These are phyloP conservation scores for Eudyptes chrysolophus DNA, from an alignment of 2,113 vertebrate genomes.

Conservation along the genomic window DNA sequence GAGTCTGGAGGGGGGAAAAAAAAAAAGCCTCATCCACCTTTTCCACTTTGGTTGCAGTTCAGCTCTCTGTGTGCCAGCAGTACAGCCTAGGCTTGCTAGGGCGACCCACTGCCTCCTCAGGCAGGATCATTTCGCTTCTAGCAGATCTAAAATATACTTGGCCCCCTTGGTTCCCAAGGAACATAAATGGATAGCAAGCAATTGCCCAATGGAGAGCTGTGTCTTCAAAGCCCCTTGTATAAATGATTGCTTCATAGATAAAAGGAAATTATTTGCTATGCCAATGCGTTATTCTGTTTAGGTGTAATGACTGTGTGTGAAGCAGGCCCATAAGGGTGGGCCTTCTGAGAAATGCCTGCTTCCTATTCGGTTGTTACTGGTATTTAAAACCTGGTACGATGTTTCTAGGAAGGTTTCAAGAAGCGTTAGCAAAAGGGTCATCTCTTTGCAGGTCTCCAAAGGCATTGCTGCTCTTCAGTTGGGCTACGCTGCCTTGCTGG, in stretches of 20 bases:
- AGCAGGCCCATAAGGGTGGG: background rate
- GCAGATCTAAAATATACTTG: background rate
- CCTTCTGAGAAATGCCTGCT: background rate
- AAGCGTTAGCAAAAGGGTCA: background rate
- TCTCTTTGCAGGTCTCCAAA: background rate
- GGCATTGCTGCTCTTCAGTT: background rate
- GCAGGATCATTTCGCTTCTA: background rate
- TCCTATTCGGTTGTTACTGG: background rate
- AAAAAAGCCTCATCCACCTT: background rate
- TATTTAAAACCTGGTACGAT: background rate
- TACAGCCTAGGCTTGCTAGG: background rate
- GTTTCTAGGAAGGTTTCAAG: background rate
- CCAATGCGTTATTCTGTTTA: fast-evolving
- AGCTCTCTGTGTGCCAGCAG: background rate
- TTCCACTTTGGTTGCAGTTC: background rate
- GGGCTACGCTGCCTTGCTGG: background rate
- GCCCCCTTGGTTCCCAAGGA: background rate
- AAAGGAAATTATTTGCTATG: background rate
- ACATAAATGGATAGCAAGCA: background rate
- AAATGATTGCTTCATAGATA: background rate
- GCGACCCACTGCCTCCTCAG: background rate
- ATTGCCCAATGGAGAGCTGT: background rate
- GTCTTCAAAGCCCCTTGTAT: background rate
- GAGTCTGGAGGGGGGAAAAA: background rate
- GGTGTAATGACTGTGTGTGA: background rate